Evolutionary conservation across 2,888 invertebrate species (phyloP), one percentile per base, ranked within the genome.

Genomic region (Biston stratarius): DNA sequence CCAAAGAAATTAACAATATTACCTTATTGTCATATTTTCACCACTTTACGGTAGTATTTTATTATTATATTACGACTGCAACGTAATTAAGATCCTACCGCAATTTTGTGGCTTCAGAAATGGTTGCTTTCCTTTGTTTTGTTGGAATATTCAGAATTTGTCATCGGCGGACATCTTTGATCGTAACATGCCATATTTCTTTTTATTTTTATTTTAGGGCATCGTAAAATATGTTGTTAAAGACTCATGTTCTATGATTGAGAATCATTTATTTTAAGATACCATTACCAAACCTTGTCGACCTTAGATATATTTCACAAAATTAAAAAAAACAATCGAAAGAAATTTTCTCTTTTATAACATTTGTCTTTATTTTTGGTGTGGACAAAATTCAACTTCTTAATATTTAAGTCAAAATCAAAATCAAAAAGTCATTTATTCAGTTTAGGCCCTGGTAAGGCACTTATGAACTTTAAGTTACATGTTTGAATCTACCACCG

Each of bases 11-110:
- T 75, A 77, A 75, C 80, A 83, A 85, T 84, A 77, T 80, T 75
- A 67, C 82, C 82, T 84, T 85, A 79, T 80, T 69, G 80, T 77
- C 61, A 77, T n/a, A 82, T 85, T 78, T 78, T 76, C 76, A 83
- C 83, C 84, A 85, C 81, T 83, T 84, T 88, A 88, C 91, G 80
- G 91, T 90, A 91, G 91, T 90, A 76, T 81, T 82, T 76, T 85
- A 83, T 90, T 84, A 81, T 84, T 88, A 82, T 85, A 86, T 87
- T 87, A 85, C 83, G 83, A 83, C 85, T 82, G 77, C 83, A 82
- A 82, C 64, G 82, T 88, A 83, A 88, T 90, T 80, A 57, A 79
- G 76, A 83, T 75, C 83, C 82, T 85, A 89, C 90, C 86, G 85
- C 89, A 87, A 82, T 82, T 74, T 77, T 81, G 79, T 76, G 75